Evolutionary conservation across 2,797 vertebrate genomes (phyloP), one percentile per base, ranked within the genome.

Genomic region (Rhinogobio ventralis): DNA sequence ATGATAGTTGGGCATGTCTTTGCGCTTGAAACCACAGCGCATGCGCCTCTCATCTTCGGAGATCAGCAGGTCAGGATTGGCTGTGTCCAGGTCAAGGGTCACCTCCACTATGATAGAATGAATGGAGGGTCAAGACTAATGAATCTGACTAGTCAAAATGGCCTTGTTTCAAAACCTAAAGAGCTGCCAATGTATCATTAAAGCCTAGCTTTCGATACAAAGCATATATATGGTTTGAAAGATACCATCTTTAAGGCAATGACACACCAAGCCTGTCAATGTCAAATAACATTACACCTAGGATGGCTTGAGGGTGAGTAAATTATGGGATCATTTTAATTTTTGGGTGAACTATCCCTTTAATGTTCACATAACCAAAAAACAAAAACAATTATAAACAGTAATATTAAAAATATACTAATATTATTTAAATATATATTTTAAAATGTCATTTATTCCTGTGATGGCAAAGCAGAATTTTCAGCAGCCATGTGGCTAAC

Each of bases 41-140:
- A 96, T 94, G 75, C 30, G 93, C 90, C 93, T 94, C 85, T 95
- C 92, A 1, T 95, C 93, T 0, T 71, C 74, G 1, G 94, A 94
- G 87, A 96, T 95, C 83, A 96, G 91, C 53, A 96, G 94, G 84
- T 96, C 95, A 0, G 94, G 94, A 86, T 96, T 96, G 74, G 95
- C 95, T 0, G 95, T 93, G 89, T 95, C 94, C 90, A 93, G 88
- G 84, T 96, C 94, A 36, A 96, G 93, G 73, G 89, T 93, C 89
- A 96, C 94, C 80, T 95, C 94, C 83, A 94, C 95, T 96, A 71
- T 23, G 80, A 68, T 30, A 74, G 14, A 73, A 73, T n/a, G 13
- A 78, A 84, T 64, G 57, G 5, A 83, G 14, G 68, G 57, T 46
- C 13, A 11, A 39, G 68, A 71, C 64, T 39, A 57, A 67, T 14